Percentiles rank a stretch among this genome's conserved stretches.
Conservation (phyloP, 2,888 invertebrate genomes). For the Apamea crenata region DNA sequence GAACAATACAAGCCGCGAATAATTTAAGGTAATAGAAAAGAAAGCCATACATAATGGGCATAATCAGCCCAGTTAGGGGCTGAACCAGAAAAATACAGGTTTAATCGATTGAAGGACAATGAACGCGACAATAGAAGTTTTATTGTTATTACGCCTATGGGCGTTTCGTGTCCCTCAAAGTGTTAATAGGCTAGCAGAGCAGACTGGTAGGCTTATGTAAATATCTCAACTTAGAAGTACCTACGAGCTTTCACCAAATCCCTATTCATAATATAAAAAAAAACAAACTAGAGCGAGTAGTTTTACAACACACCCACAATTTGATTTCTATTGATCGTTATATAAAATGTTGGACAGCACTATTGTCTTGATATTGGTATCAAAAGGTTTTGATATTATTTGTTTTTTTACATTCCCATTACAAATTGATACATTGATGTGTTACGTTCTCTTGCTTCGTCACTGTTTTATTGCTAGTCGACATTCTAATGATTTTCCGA, state of each 20-base stretch:
- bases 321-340: slow-evolving; percentile 29
- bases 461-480: slow-evolving; percentile 31
- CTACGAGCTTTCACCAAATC: slow-evolving; percentile 19
- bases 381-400: slow-evolving; percentile 16
- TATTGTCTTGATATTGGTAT: slow-evolving; percentile 24
- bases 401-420: slow-evolving; percentile 29
- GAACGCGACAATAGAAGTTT: not conserved
- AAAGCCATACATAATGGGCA: not conserved
- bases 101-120: too few relatives aligned
- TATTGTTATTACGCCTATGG: too few relatives aligned
- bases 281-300: not conserved
- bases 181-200: not conserved
- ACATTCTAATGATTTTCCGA: slow-evolving; percentile 47
- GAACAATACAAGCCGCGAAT: not conserved
- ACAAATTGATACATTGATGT: slow-evolving; percentile 33
- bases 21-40: too few relatives aligned
- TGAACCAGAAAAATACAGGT: not conserved
- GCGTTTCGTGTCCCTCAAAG: not conserved
- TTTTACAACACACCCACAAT: not conserved
- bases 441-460: slow-evolving; percentile 17
- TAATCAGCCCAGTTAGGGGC: not conserved
- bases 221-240: not conserved
- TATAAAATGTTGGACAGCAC: slow-evolving; percentile 5
- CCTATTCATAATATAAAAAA: not conserved
- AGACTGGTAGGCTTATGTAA: not conserved